Base-by-base conservation (phyloP, 35 echinoderm and acorn worm species). In the Ophioderma brevispina region DNA sequence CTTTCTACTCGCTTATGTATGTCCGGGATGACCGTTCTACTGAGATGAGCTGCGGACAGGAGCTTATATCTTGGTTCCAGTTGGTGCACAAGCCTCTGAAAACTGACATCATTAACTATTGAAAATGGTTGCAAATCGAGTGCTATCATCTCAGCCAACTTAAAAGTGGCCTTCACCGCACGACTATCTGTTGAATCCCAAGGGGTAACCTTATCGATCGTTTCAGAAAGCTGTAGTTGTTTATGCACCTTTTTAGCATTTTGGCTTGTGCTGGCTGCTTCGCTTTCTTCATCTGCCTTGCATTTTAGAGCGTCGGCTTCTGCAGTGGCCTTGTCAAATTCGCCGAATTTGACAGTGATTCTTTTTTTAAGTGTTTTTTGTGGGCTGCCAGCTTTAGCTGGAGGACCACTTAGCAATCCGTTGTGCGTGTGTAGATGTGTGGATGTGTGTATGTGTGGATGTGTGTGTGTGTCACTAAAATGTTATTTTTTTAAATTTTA, bases 1-100 rank as follows among this genome's bases (percentile, higher is more conserved):
- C 1, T 11, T 10, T 13, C 38, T 1, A 83, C 40, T 1, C 35
- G 10, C 1, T 49, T 31, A 33, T 55, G 31, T 1, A 83, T 83
- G 40, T 83, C 40, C 23, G 81, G 81, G 6, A 83, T 49, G 14
- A 83, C 13, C 19, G 4, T 83, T 1, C 43, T 15, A 31, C 81
- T 83, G 31, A 55, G 42, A 31, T 83, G 81, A 1, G 13, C 31
- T n/a, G 10, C n/a, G 1, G 81, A 46, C 1, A 40, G 81, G 1
- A 83, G 81, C 32, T 41, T 55, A 40, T 83, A 83, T 21, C 43
- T 6, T 13, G 81, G 81, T 31, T 83, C 81, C 8, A 83, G 35
- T 10, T 14, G 14, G 31, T 41, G 3, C 10, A 83, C 81, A 83
- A 83, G n/a, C 49, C 78, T 3, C 38, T 80, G 1, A 33, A 80